Conservation (phyloP, 2,113 vertebrate genomes). For the Nyctibius bracteatus region DNA sequence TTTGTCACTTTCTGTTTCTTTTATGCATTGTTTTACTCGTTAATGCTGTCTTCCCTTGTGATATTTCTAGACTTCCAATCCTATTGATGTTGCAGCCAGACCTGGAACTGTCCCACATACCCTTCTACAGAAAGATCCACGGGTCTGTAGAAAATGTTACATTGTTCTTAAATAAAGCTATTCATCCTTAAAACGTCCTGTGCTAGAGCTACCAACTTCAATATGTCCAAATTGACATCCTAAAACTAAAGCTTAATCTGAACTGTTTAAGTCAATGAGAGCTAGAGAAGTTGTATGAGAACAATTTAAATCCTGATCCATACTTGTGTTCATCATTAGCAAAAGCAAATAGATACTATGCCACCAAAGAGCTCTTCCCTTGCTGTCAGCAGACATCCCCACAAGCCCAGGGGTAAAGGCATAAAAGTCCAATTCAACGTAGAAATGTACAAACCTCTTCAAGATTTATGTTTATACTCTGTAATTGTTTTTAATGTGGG, state of each 20-base stretch:
- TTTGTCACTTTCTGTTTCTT: background rate
- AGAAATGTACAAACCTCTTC: background rate
- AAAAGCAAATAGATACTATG: background rate
- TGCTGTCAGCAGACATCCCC: background rate
- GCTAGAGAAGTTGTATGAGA: background rate
- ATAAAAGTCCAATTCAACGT: background rate
- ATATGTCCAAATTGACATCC: background rate
- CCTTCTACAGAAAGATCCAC: conserved; percentile 94
- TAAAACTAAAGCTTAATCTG: background rate
- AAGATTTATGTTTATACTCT: conserved; percentile 20
- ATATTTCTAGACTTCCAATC: conserved; percentile 88
- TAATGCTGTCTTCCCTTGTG: conserved; percentile 8
- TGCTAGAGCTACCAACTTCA: background rate
- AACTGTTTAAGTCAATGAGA: background rate
- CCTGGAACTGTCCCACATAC: conserved; percentile 93
- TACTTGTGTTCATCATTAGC: background rate
- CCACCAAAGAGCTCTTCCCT: background rate
- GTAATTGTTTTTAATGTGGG: conserved; percentile 56
- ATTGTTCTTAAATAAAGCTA: background rate
- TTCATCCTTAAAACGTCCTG: background rate
- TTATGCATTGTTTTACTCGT: background rate
- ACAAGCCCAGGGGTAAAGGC: background rate
- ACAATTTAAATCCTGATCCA: background rate
- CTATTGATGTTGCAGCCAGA: conserved; percentile 90
- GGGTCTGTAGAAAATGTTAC: conserved; percentile 75